Percentiles rank a stretch among this genome's conserved stretches.
Conservation (phyloP, 2,113 vertebrate genomes). For the Anguilla japonica region DNA sequence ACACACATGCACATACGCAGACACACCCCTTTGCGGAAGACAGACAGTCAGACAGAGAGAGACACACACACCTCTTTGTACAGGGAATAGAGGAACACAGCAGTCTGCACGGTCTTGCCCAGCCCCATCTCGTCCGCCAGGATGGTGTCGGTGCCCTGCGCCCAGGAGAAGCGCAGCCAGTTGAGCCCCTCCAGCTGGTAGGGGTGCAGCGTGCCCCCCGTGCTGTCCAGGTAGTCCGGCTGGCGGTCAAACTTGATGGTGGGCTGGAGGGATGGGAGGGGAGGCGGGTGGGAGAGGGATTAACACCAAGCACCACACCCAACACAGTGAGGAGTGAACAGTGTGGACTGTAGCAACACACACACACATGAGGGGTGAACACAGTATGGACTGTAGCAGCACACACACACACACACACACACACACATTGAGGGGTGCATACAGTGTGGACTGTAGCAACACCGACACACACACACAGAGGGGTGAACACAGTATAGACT, state of each 20-base stretch:
- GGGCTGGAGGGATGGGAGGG: slow-evolving; percentile 66
- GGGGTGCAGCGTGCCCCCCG: slow-evolving; percentile 88
- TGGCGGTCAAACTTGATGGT: slow-evolving; percentile 97
- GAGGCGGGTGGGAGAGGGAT: neutral
- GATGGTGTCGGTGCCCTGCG: slow-evolving; percentile 96
- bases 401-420: too few relatives aligned
- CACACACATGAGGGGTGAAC: neutral
- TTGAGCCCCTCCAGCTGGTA: slow-evolving; percentile 97
- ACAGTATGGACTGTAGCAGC: too few relatives aligned
- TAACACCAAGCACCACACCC: neutral
- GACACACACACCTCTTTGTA: slow-evolving; percentile 87
- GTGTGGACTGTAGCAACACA: neutral
- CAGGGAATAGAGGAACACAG: slow-evolving; percentile 93
- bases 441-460: too few relatives aligned
- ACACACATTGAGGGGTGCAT: too few relatives aligned
- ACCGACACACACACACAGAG: too few relatives aligned
- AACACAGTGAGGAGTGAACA: neutral
- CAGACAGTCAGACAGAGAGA: neutral
- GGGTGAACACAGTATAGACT: too few relatives aligned
- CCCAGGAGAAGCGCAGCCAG: slow-evolving; percentile 98
- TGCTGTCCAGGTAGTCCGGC: slow-evolving; percentile 89
- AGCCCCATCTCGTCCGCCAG: slow-evolving; percentile 97
- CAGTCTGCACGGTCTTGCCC: slow-evolving; percentile 96
- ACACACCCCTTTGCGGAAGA: neutral
- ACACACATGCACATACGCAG: neutral